Conservation (phyloP, 35 echinoderm and acorn worm species). For the Heliocidaris erythrogramma region DNA sequence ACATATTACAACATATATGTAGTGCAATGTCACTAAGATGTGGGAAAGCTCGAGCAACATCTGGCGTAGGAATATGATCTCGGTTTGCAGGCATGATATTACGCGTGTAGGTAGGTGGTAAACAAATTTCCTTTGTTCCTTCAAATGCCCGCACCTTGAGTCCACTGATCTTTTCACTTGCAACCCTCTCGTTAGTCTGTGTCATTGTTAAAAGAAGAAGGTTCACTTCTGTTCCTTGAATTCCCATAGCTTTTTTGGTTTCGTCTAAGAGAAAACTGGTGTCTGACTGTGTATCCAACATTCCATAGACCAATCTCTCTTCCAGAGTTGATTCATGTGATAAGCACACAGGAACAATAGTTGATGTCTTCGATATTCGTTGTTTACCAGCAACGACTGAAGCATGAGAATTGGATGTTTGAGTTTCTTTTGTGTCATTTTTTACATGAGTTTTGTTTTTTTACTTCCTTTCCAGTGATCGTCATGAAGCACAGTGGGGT, state of each 20-base stretch:
- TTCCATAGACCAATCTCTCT: constrained; percentile 66
- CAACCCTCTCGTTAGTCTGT: constrained; percentile 6
- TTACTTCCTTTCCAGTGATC: background rate
- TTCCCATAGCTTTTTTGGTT: constrained; percentile 31
- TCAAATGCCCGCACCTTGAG: constrained; percentile 60
- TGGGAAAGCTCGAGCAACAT: too few species aligned
- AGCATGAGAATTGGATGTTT: background rate
- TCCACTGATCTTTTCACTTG: constrained; percentile 44
- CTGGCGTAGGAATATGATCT: too few species aligned
- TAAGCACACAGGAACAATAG: constrained; percentile 72
- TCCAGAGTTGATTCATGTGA: constrained; percentile 43
- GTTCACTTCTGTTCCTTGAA: constrained; percentile 14
- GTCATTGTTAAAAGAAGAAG: constrained; percentile 61
- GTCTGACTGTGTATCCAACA: constrained; percentile 81
- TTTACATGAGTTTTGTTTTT: background rate
- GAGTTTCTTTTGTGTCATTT: too few species aligned
- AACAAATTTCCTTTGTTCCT: constrained; percentile 5
- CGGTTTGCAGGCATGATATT: too few species aligned
- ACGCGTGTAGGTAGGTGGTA: constrained; percentile 62
- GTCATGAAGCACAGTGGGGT: constrained; percentile 23
- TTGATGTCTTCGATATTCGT: background rate
- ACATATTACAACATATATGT: too few species aligned
- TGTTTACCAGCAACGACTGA: background rate
- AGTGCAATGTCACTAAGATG: too few species aligned
- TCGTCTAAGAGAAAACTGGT: constrained; percentile 62